Evolutionary conservation across 2,797 vertebrate genomes (phyloP).

Genomic region (Hippopotamyrus pictus): DNA sequence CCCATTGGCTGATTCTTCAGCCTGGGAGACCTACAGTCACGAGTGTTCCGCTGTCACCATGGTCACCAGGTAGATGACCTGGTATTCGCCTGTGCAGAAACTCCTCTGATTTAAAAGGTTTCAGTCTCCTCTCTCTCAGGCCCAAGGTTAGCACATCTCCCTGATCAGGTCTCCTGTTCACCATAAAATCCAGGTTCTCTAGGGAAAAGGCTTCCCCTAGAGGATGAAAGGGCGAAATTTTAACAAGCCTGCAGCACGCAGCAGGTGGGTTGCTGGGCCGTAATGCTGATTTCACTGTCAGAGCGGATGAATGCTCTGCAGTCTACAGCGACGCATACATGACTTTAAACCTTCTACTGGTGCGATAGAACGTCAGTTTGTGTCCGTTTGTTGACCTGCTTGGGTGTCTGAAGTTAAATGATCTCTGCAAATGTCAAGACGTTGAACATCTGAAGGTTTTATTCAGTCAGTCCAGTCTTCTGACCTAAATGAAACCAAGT

Average conservation of each 20-base stretch:
- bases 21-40: neutral
- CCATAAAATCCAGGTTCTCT: neutral
- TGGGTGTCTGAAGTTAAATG: neutral
- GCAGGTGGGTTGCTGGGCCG: neutral
- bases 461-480: neutral
- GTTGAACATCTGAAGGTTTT: neutral
- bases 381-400: neutral
- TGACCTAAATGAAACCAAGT: neutral
- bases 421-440: neutral
- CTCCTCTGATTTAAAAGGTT: neutral
- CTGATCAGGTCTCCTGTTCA: neutral
- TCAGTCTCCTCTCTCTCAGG: neutral
- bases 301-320: neutral
- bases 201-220: neutral
- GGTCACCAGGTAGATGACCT: neutral
- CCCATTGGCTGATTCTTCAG: neutral
- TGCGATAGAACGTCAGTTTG: neutral
- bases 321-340: neutral
- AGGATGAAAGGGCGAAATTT: neutral
- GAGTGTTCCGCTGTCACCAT: neutral
- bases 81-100: neutral
- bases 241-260: neutral
- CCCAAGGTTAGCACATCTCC: neutral
- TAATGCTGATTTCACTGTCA: neutral
- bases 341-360: neutral